Conservation (phyloP, 2,797 vertebrate genomes). For the Limosa lapponica region DNA sequence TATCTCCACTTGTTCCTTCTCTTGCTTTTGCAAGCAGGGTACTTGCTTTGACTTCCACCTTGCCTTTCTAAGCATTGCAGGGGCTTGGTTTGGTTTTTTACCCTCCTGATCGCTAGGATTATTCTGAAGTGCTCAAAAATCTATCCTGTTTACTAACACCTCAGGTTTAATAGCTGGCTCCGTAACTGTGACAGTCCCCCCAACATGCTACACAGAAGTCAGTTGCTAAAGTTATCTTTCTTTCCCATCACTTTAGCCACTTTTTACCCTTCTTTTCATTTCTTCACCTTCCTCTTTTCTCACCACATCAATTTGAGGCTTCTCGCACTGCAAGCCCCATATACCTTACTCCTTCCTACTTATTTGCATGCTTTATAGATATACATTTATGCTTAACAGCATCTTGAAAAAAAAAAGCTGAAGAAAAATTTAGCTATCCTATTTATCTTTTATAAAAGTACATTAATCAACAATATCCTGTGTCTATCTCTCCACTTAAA, state of each 20-base stretch:
- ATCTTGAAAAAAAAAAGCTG: not conserved
- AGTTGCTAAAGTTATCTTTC: not conserved
- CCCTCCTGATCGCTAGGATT: not conserved
- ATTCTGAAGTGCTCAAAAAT: not conserved
- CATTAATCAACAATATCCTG: not conserved
- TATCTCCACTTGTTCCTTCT: not conserved
- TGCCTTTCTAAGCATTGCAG: not conserved
- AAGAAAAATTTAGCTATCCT: not conserved
- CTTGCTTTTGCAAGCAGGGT: not conserved
- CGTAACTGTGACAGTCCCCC: not conserved
- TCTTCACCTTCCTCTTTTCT: not conserved
- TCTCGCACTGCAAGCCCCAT: not conserved
- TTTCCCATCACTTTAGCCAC: not conserved
- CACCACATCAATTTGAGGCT: not conserved
- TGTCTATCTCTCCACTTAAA: not conserved
- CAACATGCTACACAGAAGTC: not conserved
- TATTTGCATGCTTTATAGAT: not conserved
- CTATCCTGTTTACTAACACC: not conserved
- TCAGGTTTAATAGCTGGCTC: not conserved
- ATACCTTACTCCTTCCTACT: not conserved
- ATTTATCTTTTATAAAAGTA: not conserved
- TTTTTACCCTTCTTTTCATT: not conserved
- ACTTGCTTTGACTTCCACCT: not conserved
- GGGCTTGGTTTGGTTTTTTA: fast-evolving
- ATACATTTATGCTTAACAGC: not conserved